Conservation (phyloP, 2,113 vertebrate genomes). For the Cynocephalus volans region DNA sequence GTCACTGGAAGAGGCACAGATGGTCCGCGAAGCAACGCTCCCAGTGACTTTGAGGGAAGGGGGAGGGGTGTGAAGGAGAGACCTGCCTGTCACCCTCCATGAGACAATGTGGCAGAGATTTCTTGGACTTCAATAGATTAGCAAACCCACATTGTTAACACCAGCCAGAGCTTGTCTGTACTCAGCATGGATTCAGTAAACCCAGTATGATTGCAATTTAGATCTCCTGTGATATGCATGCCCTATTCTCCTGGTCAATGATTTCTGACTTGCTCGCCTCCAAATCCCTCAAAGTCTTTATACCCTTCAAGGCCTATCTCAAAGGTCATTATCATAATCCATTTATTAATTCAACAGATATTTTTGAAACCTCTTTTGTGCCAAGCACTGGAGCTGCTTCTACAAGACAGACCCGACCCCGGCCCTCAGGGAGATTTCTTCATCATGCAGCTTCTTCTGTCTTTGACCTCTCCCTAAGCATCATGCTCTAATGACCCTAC, state of each 20-base stretch:
- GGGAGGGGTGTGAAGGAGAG: neutral
- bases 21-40: neutral
- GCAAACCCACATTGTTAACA: conserved; percentile 39
- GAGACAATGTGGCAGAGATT: conserved; percentile 35
- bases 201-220: neutral
- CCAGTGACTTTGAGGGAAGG: neutral
- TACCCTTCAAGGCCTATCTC: neutral
- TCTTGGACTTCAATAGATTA: conserved; percentile 24
- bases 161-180: neutral
- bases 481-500: neutral
- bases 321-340: neutral
- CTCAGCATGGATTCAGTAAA: neutral
- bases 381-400: neutral
- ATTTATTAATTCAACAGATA: conserved; percentile 35
- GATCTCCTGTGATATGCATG: neutral
- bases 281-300: neutral
- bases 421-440: neutral
- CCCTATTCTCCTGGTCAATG: neutral
- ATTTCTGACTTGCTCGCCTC: neutral
- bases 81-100: neutral
- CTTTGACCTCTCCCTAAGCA: neutral
- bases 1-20: conserved; percentile 47
- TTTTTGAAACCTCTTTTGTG: neutral
- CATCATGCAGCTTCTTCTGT: neutral
- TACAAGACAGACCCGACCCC: neutral